Percentiles rank a stretch among this genome's conserved stretches.
Evolutionary conservation across 2,797 vertebrate species (phyloP).

Genomic region (Premnoplex brunnescens): DNA sequence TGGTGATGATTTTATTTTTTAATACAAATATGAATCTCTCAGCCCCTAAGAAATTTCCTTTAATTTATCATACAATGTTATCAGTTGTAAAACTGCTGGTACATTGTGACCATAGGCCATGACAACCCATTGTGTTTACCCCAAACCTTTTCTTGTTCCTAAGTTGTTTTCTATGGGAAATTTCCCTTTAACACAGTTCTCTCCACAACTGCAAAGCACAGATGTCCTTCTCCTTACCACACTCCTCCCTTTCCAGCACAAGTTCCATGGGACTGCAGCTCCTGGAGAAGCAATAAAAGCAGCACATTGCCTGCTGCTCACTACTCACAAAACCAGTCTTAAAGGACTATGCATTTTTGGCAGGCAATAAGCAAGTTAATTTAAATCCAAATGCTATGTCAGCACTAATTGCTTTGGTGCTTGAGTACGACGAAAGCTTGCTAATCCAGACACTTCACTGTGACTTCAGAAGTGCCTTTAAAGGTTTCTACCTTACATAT

Average conservation of each 20-base stretch:
- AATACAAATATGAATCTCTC: neutral
- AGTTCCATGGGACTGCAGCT: neutral
- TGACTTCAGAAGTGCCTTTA: neutral
- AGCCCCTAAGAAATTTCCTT: neutral
- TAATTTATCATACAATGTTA: conserved; percentile 19
- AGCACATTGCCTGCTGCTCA: neutral
- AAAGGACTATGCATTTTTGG: neutral
- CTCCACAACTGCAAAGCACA: neutral
- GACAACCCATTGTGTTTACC: neutral
- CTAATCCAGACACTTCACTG: neutral
- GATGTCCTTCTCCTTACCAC: neutral
- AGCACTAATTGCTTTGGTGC: neutral
- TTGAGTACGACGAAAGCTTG: neutral
- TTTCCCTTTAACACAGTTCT: conserved; percentile 10
- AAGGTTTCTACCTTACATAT: neutral
- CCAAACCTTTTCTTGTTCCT: neutral
- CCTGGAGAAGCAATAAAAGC: neutral
- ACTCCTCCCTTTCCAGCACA: neutral
- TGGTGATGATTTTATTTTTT: neutral
- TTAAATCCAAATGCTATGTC: neutral
- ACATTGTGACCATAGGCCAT: neutral
- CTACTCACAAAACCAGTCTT: neutral
- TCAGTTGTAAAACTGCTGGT: neutral
- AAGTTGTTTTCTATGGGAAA: neutral
- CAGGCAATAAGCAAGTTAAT: neutral